Base-by-base conservation (phyloP, 2,888 invertebrate genomes). In the Amaurobius ferox region DNA sequence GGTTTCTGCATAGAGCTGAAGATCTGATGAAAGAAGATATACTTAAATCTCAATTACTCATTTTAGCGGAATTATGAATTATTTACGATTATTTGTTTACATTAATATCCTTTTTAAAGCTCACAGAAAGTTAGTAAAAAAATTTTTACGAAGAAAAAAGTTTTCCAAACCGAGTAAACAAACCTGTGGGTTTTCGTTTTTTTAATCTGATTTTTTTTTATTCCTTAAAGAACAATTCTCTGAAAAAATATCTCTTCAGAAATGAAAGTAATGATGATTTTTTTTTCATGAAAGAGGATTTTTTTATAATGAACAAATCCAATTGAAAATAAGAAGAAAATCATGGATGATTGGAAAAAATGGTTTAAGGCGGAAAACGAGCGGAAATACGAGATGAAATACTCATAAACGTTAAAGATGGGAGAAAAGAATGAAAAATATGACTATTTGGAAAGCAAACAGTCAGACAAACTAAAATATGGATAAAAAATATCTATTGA, bases 301-400 rank as follows among this genome's bases (percentile, higher is more conserved):
- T 55, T 23, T 44, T 44, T 44, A 16, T 44, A 2, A 2, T 44
- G n/a, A 44, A 16, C n/a, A 23, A 55, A 55, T 55, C 19, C 16
- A 55, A 11, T 23, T 55, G 23, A 55, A 23, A 19, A 23, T 16
- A 55, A 55, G 1, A 23, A 23, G 2, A 23, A 55, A 23, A 23
- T 23, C 1, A 55, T 23, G 55, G 19, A 55, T 23, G 55, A 55
- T 55, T 55, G 55, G 23, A 55, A 55, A 23, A 55, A 55, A 55
- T 55, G 23, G 23, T 55, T 55, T 55, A 55, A 19, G 23, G 55
- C 23, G 23, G 55, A 55, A 55, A 55, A 55, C 55, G 55, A 55
- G 55, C 55, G 55, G 55, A 55, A 55, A 55, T 55, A 23, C 16
- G 55, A 55, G 55, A 55, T 55, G 55, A 55, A 55, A 55, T 23